A percentile compares a stretch with the other conserved stretches of the same genome.
phyloP scores from a whole-genome alignment of 2,888 invertebrate genomes.

The Sinohyriopsis cumingii region DNA sequence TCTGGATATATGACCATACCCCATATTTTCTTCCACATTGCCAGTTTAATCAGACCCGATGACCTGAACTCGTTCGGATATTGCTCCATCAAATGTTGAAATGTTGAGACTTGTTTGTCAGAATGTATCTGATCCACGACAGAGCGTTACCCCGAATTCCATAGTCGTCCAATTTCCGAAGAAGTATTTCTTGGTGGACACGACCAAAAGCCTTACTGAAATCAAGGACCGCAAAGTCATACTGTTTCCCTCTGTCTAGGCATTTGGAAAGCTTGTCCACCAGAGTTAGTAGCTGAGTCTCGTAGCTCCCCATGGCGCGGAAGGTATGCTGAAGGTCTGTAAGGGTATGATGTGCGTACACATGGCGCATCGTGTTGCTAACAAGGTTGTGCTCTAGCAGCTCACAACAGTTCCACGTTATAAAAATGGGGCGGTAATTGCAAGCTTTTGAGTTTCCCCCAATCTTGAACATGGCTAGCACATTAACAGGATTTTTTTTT shows the following conservation, averaged over 20 bases:
- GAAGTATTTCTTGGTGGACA: too few relatives aligned
- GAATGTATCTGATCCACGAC: too few relatives aligned
- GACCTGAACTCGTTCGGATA: too few relatives aligned
- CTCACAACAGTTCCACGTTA: neutral
- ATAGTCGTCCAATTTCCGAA: too few relatives aligned
- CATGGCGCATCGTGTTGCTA: neutral
- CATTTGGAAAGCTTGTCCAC: neutral
- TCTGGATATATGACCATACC: too few relatives aligned
- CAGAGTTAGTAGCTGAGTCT: neutral
- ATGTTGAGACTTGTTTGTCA: too few relatives aligned
- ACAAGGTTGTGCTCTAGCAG: neutral
- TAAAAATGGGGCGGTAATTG: neutral
- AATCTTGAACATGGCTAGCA: neutral
- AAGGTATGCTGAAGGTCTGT: neutral
- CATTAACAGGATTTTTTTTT: neutral
- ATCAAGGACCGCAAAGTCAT: neutral
- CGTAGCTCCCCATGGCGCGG: neutral
- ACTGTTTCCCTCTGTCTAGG: neutral
- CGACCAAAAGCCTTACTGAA: neutral
- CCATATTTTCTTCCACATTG: too few relatives aligned
- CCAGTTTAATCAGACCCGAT: too few relatives aligned
- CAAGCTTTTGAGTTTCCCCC: neutral
- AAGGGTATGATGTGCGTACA: neutral
- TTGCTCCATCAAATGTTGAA: too few relatives aligned
- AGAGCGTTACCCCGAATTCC: too few relatives aligned